Base-by-base conservation (phyloP, 92 coral and sea anemone genomes). In the Anthopleura xanthogrammica region DNA sequence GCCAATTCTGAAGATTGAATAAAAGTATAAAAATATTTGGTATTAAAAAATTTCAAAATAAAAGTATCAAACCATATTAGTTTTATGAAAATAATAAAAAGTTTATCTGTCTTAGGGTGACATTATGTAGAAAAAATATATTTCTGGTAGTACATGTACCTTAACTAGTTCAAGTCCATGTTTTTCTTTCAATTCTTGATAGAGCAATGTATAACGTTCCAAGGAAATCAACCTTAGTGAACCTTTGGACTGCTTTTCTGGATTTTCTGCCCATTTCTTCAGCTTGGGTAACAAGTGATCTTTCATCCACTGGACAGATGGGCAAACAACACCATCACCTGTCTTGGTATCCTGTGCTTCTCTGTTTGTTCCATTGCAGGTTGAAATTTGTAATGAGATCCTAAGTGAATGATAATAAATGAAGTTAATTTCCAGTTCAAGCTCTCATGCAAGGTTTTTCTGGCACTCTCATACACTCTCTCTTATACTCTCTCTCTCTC, bases 281-380 rank as follows among this genome's bases (percentile, higher is more conserved):
- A 97, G 86, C 75, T 97, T 97, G 56, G 98, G 96, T 74, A 97
- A 81, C n/a, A 97, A 93, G 56, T 81, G 90, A 65, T 90, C 87
- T 70, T 88, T 83, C 17, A 96, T 88, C 99, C 99, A 96, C 76
- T 90, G 88, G 40, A 92, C 70, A n/a, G 98, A 90, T 19, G 99
- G 98, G 81, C 97, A 92, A 76, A 91, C 88, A 66, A 92, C 88
- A 14, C 97, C 95, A 87, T 96, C 92, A 10, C 90, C 89, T 24
- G 60, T 81, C 43, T 16, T 70, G 39, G 5, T 56, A 29, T 80
- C 81, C 56, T 55, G 70, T 64, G 54, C 66, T 22, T 17, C 14
- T 52, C 62, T 29, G 64, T 52, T 4, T n/a, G 48, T 4, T 64
- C 52, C 68, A 50, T 43, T 82, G 60, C 76, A 76, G 81, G 60